phyloP scores from a whole-genome alignment of 1,140 invertebrate species.

The Megalonaias nervosa region DNA sequence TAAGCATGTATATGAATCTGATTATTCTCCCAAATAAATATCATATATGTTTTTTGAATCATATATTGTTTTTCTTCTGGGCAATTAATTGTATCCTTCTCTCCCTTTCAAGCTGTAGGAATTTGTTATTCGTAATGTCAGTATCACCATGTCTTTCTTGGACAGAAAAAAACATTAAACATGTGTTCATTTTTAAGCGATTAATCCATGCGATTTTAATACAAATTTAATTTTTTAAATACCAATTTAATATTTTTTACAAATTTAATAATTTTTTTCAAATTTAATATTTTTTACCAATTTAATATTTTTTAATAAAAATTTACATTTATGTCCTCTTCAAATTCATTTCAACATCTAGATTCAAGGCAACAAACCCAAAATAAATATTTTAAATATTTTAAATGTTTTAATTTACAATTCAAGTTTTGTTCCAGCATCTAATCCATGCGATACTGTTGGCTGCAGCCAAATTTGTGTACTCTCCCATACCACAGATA shows the following conservation, averaged over 20 bases:
- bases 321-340: background rate
- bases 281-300: background rate
- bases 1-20: background rate
- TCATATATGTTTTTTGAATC: background rate
- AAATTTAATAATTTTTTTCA: background rate
- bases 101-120: background rate
- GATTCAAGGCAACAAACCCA: background rate
- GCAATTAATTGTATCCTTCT: background rate
- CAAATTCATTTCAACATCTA: background rate
- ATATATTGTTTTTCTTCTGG: background rate
- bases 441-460: slow-evolving; percentile 94
- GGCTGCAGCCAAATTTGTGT: slow-evolving; percentile 97
- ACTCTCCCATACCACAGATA: slow-evolving; percentile 83
- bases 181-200: too few relatives aligned
- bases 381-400: background rate
- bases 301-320: background rate
- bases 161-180: background rate
- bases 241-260: background rate
- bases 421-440: slow-evolving; percentile 23
- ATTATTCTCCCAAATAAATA: too few relatives aligned
- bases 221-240: background rate
- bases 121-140: background rate
- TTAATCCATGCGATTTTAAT: too few relatives aligned
- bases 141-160: background rate
- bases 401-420: background rate